Conservation (phyloP, 2,797 vertebrate species). For the Dromococcyx pavoninus region DNA sequence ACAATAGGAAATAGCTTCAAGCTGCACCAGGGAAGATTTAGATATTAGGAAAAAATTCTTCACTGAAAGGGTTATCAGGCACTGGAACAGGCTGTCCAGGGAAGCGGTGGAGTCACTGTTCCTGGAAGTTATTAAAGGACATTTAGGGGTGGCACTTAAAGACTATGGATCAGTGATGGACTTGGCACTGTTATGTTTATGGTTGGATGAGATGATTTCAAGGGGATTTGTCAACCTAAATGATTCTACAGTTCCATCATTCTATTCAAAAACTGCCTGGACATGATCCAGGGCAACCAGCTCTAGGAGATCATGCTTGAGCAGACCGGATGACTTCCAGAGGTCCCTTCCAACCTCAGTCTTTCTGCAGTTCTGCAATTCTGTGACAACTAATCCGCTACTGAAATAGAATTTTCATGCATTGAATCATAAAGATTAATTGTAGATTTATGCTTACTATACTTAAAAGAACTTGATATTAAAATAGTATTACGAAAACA, state of each 20-base stretch:
- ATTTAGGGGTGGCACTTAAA: accelerated
- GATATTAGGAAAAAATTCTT: not conserved
- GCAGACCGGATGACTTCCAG: not conserved
- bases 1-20: not conserved
- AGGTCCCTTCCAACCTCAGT: not conserved
- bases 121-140: not conserved
- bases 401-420: not conserved
- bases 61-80: not conserved
- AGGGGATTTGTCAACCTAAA: not conserved
- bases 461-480: not conserved
- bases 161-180: not conserved
- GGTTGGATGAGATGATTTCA: not conserved
- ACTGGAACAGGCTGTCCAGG: not conserved
- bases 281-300: not conserved
- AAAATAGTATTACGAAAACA: not conserved
- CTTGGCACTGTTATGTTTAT: not conserved
- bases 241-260: not conserved
- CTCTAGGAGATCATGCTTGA: not conserved
- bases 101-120: not conserved
- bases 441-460: not conserved
- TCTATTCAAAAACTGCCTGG: not conserved
- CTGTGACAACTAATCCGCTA: not conserved
- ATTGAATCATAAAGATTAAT: not conserved
- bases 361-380: not conserved
- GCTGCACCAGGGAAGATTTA: not conserved